Conservation (phyloP, 2,888 invertebrate species). For the Eristalis tenax region DNA sequence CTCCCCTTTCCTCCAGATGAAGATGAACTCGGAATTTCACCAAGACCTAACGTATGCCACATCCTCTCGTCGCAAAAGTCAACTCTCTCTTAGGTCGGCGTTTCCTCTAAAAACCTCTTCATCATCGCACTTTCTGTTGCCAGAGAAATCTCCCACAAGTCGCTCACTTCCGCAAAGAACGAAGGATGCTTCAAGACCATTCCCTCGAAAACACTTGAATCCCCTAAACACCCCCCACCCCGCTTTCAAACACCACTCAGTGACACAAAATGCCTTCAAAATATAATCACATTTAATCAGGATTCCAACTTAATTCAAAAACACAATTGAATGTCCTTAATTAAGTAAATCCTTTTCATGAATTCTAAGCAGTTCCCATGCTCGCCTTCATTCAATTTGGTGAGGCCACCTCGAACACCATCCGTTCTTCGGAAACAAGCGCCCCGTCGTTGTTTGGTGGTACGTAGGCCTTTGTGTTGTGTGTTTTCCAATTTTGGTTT, state of each 20-base stretch:
- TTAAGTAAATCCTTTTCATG: constrained; percentile 71
- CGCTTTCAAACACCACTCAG: constrained; percentile 9
- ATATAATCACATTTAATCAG: constrained; percentile 71
- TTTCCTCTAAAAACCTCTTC: neutral
- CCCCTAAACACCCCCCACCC: too few species aligned
- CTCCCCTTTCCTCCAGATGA: too few species aligned
- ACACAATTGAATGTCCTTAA: constrained; percentile 71
- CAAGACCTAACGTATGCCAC: too few species aligned
- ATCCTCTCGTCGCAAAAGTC: neutral
- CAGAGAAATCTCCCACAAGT: neutral
- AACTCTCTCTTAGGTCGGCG: neutral
- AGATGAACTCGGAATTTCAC: too few species aligned
- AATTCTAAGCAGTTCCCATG: constrained; percentile 66
- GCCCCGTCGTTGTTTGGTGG: neutral
- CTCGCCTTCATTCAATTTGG: constrained; percentile 60
- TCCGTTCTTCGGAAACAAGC: neutral
- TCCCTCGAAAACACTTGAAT: constrained; percentile 37
- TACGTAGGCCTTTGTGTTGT: constrained; percentile 16
- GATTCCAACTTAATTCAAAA: constrained; percentile 70
- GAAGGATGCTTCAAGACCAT: constrained; percentile 2
- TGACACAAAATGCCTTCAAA: constrained; percentile 61
- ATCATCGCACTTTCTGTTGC: neutral
- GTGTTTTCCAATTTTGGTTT: constrained; percentile 47
- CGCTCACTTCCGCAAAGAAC: neutral
- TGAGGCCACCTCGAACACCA: neutral